A percentile compares a stretch with the other conserved stretches of the same genome.
phyloP scores from a whole-genome alignment of 2,888 invertebrate species.

The Sthenelais limicola region DNA sequence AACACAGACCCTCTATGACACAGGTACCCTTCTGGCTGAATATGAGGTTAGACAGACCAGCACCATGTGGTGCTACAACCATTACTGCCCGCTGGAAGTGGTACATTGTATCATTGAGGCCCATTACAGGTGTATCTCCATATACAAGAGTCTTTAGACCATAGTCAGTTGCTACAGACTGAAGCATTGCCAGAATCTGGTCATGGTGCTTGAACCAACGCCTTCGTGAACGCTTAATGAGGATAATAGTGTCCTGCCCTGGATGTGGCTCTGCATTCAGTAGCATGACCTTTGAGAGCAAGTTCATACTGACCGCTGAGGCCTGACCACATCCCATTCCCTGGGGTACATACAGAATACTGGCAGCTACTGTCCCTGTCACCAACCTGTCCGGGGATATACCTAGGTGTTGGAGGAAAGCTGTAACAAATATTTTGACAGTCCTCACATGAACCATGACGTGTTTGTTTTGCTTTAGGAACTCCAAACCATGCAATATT shows the following conservation, averaged over 20 bases:
- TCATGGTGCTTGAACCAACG: constrained; percentile 11
- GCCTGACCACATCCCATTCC: constrained; percentile 15
- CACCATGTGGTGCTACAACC: constrained; percentile 24
- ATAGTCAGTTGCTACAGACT: not conserved
- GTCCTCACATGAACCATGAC: too few relatives aligned
- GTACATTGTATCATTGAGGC: not conserved
- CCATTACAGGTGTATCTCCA: not conserved
- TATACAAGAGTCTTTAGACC: not conserved
- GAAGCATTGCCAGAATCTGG: not conserved
- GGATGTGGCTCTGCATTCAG: not conserved
- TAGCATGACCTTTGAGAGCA: not conserved
- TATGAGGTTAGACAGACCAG: constrained; percentile 17
- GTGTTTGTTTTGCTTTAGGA: too few relatives aligned
- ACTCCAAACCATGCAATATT: too few relatives aligned
- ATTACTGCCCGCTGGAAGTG: not conserved
- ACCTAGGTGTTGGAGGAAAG: too few relatives aligned
- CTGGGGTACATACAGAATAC: constrained; percentile 6
- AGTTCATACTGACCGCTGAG: not conserved
- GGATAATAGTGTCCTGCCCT: constrained; percentile 7
- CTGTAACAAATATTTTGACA: too few relatives aligned
- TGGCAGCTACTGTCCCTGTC: not conserved
- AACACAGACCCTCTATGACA: constrained; percentile 27
- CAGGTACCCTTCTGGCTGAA: constrained; percentile 23
- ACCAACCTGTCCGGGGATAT: constrained; percentile 5
- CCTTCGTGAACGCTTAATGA: constrained; percentile 22